Percentiles rank a stretch among this genome's conserved stretches.
These are phyloP conservation scores for Prietella phreatophila DNA, from an alignment of 2,113 vertebrate species.

Conservation along the genomic window DNA sequence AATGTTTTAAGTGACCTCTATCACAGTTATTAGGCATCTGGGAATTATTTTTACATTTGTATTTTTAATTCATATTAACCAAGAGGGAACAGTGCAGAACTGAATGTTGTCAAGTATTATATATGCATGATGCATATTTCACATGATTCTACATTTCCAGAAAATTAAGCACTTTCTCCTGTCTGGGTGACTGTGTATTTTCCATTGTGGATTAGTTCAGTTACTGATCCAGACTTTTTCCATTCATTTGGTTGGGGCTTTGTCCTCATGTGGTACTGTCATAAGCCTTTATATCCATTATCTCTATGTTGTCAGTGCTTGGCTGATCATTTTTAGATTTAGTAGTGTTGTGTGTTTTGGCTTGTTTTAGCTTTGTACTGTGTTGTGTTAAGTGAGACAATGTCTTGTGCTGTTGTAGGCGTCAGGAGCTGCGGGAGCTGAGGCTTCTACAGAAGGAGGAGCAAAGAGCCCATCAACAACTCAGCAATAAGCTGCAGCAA, in stretches of 20 bases:
- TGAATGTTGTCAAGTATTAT: neutral
- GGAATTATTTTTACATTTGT: neutral
- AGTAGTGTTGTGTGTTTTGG: neutral
- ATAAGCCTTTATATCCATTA: neutral
- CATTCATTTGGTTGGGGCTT: neutral
- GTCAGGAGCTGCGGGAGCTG: slow-evolving; percentile 92
- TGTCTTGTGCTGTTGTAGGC: slow-evolving; percentile 66
- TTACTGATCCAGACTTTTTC: neutral
- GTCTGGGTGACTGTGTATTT: neutral
- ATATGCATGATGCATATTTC: neutral
- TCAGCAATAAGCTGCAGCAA: slow-evolving; percentile 91
- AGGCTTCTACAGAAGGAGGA: slow-evolving; percentile 95
- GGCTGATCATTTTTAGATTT: neutral
- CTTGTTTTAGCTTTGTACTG: neutral
- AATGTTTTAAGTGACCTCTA: neutral
- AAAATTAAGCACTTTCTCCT: neutral
- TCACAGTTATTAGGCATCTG: neutral
- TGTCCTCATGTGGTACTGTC: neutral
- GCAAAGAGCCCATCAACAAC: slow-evolving; percentile 92
- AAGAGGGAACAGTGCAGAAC: neutral
- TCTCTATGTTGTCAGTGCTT: neutral
- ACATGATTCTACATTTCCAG: neutral
- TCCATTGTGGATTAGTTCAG: neutral
- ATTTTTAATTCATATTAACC: neutral
- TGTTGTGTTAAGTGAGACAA: neutral